Evolutionary conservation across 2,888 invertebrate genomes (phyloP), one percentile per base, ranked within the genome.

Genomic region (Caenorhabditis sulstoni): DNA sequence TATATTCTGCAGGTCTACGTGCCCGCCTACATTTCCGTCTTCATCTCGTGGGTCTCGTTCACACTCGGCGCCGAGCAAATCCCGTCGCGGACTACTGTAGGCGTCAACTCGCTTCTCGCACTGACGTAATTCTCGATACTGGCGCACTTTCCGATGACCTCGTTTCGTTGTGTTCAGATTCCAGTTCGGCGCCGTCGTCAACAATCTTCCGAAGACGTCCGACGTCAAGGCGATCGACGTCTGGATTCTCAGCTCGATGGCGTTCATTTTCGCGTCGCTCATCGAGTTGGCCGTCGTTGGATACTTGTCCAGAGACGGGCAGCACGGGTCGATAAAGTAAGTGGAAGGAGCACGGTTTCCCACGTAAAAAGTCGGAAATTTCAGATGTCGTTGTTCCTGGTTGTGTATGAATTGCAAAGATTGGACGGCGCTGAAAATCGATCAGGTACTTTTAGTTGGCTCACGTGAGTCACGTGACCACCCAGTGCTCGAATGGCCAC

Each of bases 151-250:
- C 7, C 29, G 29, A 5, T 29, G 4, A 5, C 7, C 29, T 29
- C 4, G 7, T 16, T 7, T 8, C 18, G 14, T 23, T 11, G 12
- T 20, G 81, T 87, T 16, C 74, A 84, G 85, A 7, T 87, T 87
- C 77, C 87, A 90, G 81, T 89, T 90, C 73, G 90, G 90, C 5
- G 86, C 88, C 1, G 90, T 89, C 52, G 88, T 90, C 18, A 86
- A 84, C 52, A 89, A 90, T 52, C 81, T 90, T 23, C 90, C 90
- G 8, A 90, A 89, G 58, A 90, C 90, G 5, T 87, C 87, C 16
- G 90, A 90, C 74, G 89, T 90, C 20, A 90, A 90, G 59, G 89
- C 90, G 0, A 90, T 90, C 58, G 90, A 90, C 78, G 90, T 90
- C 23, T 89, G 88, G 89, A 90, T 90, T 67, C 78, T 90, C 14